phyloP scores from a whole-genome alignment of 2,888 invertebrate genomes.

The Palloptera scutellata region DNA sequence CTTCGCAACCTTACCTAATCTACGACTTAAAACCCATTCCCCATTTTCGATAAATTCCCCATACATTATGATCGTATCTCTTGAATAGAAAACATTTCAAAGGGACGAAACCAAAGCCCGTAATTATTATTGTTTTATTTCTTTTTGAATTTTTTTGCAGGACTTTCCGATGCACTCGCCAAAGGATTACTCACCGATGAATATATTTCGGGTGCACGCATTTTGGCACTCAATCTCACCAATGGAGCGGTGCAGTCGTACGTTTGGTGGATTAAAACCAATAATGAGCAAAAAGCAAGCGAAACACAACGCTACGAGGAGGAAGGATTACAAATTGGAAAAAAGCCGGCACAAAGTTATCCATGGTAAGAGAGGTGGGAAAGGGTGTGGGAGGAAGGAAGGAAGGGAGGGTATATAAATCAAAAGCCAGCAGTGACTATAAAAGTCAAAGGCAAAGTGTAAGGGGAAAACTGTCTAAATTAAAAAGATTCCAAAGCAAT shows the following conservation, averaged over 20 bases:
- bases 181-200: constrained; percentile 74
- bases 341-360: constrained; percentile 73
- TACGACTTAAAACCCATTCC: too few relatives aligned
- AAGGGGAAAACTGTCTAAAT: too few relatives aligned
- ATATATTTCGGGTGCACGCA: constrained; percentile 69
- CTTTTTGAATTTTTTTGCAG: constrained; percentile 61
- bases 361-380: constrained; percentile 70
- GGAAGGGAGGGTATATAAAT: background rate
- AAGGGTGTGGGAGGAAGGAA: background rate
- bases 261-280: constrained; percentile 69
- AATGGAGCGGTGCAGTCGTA: constrained; percentile 69
- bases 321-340: constrained; percentile 68
- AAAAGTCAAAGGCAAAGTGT: background rate
- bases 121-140: too few relatives aligned
- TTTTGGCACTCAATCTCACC: constrained; percentile 71
- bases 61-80: too few relatives aligned
- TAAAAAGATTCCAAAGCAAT: background rate
- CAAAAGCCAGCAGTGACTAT: background rate
- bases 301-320: constrained; percentile 69
- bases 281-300: constrained; percentile 52
- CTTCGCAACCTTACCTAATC: too few relatives aligned
- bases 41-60: too few relatives aligned
- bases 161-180: constrained; percentile 76
- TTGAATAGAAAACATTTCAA: too few relatives aligned
- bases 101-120: too few relatives aligned